Evolutionary conservation across 2,888 invertebrate genomes (phyloP), one percentile per base, ranked within the genome.

Genomic region (Cylloceria caligata): DNA sequence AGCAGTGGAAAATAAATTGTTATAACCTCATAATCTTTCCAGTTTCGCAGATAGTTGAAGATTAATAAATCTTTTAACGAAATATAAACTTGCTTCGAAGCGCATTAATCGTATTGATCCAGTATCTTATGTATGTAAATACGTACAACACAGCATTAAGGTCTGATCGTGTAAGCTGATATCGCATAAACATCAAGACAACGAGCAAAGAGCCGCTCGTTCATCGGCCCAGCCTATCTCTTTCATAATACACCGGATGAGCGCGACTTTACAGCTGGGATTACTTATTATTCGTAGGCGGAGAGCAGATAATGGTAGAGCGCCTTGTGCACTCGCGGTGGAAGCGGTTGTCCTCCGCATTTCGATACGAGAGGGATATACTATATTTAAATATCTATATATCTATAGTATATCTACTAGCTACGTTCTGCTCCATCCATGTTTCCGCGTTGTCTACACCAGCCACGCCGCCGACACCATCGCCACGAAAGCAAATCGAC

Each of bases 401-500:
- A 74, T 42, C 27, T 55, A 9, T 27, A 3, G n/a, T n/a, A n/a
- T n/a, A n/a, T n/a, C n/a, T 0, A 7, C 11, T 34, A 24, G 67
- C 57, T 72, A 24, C 34, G 67, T 45, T 42, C 27, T 36, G 74
- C 57, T 52, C n/a, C 52, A 67, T 27, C 45, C 39, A 52, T 83
- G 85, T 84, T 81, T 81, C 47, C 76, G 55, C 60, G 84, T 83
- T 79, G 73, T 65, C 62, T 68, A 52, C 83, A 80, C 64, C 62
- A 73, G 45, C 45, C 64, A 45, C 76, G 45, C 62, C 49, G 68
- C 45, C 69, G 39, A 57, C 42, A 49, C 60, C 62, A 55, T 24
- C 60, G 55, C 73, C 69, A 57, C 69, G 57, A 65, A 81, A 78
- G 74, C 81, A 84, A 84, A 90, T 89, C 87, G 87, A 83, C 87